phyloP scores from a whole-genome alignment of 2,797 vertebrate species.

The Salmo trutta region DNA sequence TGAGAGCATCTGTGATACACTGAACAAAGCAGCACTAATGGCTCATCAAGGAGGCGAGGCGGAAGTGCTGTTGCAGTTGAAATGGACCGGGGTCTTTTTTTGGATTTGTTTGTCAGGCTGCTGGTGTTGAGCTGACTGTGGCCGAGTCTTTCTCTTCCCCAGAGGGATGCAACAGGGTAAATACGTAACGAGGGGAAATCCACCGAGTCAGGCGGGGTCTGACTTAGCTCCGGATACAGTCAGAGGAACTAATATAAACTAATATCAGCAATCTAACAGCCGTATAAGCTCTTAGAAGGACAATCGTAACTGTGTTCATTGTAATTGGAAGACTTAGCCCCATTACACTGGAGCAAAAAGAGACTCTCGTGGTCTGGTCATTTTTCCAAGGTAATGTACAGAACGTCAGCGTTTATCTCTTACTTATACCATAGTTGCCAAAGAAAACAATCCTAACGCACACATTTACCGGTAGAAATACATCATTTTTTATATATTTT shows the following conservation, averaged over 20 bases:
- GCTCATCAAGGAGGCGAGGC: constrained; percentile 18
- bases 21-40: constrained; percentile 50
- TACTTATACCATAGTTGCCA: no score
- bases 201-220: not conserved
- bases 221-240: not conserved
- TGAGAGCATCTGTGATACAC: constrained; percentile 48
- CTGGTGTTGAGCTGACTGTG: not conserved
- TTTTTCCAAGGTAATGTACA: no score
- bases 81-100: not conserved
- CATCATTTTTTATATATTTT: no score
- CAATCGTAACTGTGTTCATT: not conserved
- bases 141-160: not conserved
- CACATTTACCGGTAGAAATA: no score
- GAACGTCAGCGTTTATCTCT: no score
- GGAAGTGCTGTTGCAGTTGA: constrained; percentile 16
- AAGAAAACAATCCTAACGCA: no score
- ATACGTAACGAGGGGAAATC: not conserved
- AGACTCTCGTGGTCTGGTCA: no score
- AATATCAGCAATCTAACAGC: not conserved
- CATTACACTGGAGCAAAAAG: no score
- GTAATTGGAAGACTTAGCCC: no score
- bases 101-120: not conserved
- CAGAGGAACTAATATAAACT: not conserved
- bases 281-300: no score
- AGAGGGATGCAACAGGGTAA: not conserved